Evolutionary conservation across 2,113 vertebrate genomes (phyloP).

Genomic region (Tupaia tana): DNA sequence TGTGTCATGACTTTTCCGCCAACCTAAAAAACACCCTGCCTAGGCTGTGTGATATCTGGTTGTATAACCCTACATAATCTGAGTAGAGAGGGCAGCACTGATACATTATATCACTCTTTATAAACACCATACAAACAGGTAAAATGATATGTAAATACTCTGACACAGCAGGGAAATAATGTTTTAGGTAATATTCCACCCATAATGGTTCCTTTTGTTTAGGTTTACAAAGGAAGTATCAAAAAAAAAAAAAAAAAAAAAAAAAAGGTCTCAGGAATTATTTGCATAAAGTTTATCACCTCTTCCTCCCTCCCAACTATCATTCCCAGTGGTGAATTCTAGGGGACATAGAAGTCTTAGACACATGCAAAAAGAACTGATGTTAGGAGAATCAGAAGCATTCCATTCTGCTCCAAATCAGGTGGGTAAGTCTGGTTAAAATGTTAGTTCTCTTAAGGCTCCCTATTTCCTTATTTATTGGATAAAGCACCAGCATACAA

Average conservation of each 20-base stretch:
- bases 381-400: conserved; percentile 18
- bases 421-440: neutral
- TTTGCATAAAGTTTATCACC: neutral
- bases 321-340: neutral
- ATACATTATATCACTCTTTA: neutral
- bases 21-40: conserved; percentile 26
- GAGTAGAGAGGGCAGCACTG: neutral
- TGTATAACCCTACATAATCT: conserved; percentile 12
- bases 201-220: conserved; percentile 21
- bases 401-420: neutral
- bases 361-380: neutral
- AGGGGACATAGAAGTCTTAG: neutral
- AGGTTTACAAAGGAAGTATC: neutral
- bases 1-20: too few relatives aligned
- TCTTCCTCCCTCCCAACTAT: neutral
- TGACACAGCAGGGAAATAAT: conserved; percentile 11
- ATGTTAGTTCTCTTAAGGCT: neutral
- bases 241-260: neutral
- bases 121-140: conserved; percentile 1
- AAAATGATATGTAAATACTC: conserved; percentile 25
- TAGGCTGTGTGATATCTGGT: neutral
- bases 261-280: conserved; percentile 5
- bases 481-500: neutral
- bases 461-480: neutral
- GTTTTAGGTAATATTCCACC: conserved; percentile 36